Percentiles rank a stretch among this genome's conserved stretches.
Conservation (phyloP, 2,797 vertebrate species). For the Coregonus suidteri region DNA sequence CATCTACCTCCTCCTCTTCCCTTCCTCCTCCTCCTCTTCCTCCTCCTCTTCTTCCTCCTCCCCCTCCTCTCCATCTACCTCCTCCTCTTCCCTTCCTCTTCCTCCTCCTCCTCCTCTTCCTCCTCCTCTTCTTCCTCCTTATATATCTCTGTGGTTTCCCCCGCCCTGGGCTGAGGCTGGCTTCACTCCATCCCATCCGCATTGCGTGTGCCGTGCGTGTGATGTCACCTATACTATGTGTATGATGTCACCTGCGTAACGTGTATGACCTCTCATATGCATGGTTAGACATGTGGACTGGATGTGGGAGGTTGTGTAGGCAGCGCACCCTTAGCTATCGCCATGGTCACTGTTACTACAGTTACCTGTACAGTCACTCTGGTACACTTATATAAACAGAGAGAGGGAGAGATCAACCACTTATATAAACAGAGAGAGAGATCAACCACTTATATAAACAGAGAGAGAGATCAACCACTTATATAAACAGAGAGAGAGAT, state of each 20-base stretch:
- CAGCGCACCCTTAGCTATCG: slow-evolving; percentile 21
- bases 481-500: too few species aligned
- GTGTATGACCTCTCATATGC: slow-evolving; percentile 83
- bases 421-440: too few species aligned
- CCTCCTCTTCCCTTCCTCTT: neutral
- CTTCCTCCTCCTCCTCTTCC: too few species aligned
- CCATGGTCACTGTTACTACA: slow-evolving; percentile 44
- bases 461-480: too few species aligned
- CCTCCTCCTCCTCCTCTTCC: slow-evolving; percentile 2
- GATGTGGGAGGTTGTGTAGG: slow-evolving; percentile 68
- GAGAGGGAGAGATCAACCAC: too few species aligned
- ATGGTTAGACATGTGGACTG: slow-evolving; percentile 81
- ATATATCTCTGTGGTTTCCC: slow-evolving; percentile 54
- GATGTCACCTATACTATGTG: slow-evolving; percentile 76
- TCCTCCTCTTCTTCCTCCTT: slow-evolving; percentile 13
- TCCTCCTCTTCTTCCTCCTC: neutral
- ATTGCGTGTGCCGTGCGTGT: slow-evolving; percentile 77
- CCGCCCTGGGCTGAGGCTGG: slow-evolving; percentile 64
- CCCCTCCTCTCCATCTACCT: neutral
- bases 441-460: too few species aligned
- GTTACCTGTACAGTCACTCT: slow-evolving; percentile 23
- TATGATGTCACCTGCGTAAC: slow-evolving; percentile 77
- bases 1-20: neutral
- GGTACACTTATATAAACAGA: neutral
- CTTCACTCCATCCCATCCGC: slow-evolving; percentile 81